These are phyloP conservation scores for Neodon shergylaensis DNA, from an alignment of 2,113 vertebrate species.

Conservation along the genomic window DNA sequence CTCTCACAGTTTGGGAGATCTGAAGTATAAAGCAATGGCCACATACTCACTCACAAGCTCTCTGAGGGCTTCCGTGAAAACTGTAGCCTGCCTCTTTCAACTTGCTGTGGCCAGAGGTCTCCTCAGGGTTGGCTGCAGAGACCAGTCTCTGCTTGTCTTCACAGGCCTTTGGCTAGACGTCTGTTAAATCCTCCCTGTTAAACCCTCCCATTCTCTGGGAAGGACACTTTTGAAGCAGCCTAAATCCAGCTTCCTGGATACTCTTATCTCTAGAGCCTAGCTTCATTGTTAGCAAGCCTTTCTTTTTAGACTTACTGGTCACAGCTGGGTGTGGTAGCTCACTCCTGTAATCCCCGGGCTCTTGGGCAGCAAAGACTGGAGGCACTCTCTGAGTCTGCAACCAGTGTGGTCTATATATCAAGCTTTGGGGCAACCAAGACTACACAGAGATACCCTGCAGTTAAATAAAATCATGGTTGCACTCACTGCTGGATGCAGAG, in stretches of 20 bases:
- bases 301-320: not conserved
- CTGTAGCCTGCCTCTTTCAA: not conserved
- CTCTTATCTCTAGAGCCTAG: not conserved
- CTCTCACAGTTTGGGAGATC: not conserved
- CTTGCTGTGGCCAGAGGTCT: not conserved
- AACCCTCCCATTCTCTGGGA: not conserved
- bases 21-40: not conserved
- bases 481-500: not conserved
- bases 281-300: not conserved
- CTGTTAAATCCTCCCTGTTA: not conserved
- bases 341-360: not conserved
- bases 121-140: fast-evolving
- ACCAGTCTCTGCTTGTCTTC: not conserved
- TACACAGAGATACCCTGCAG: not conserved
- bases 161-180: fast-evolving
- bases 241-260: not conserved
- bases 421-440: not conserved
- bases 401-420: too few species aligned
- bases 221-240: not conserved
- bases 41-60: fast-evolving
- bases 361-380: not conserved
- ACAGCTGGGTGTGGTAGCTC: not conserved
- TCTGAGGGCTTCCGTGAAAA: fast-evolving
- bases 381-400: not conserved
- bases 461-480: not conserved